Evolutionary conservation across 2,797 vertebrate species (phyloP).

Genomic region (Serranus cabrilla): DNA sequence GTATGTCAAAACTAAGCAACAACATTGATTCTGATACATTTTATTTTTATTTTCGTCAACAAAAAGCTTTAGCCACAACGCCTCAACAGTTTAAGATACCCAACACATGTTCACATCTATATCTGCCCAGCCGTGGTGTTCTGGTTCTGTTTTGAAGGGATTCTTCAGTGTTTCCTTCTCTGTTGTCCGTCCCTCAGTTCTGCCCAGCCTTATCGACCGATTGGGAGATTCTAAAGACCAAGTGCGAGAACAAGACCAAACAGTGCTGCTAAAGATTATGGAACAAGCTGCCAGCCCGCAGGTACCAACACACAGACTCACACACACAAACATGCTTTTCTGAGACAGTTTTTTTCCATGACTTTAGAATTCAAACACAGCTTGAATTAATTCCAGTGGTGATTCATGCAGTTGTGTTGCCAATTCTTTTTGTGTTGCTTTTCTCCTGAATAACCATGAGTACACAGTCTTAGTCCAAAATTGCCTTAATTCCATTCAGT

Average conservation of each 20-base stretch:
- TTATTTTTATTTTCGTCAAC: too few relatives aligned
- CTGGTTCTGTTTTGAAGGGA: neutral
- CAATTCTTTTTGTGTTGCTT: neutral
- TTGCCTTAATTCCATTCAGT: neutral
- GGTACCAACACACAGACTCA: conserved; percentile 79
- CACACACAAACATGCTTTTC: neutral
- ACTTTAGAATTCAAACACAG: neutral
- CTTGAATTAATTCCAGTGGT: neutral
- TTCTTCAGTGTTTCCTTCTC: neutral
- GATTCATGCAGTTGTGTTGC: neutral
- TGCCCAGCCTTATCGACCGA: conserved; percentile 96
- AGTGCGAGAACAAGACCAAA: conserved; percentile 96
- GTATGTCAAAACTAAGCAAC: too few relatives aligned
- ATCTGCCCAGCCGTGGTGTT: too few relatives aligned
- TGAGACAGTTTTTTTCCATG: neutral
- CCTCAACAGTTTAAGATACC: neutral
- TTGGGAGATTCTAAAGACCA: conserved; percentile 97
- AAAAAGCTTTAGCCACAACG: neutral
- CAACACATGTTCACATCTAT: neutral
- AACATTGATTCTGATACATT: too few relatives aligned
- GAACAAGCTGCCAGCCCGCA: conserved; percentile 94
- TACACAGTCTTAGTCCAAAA: neutral
- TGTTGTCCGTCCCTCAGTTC: conserved; percentile 81
- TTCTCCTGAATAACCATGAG: neutral
- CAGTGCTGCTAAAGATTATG: conserved; percentile 97